phyloP scores from a whole-genome alignment of 2,888 invertebrate species.

The Idaea biselata region DNA sequence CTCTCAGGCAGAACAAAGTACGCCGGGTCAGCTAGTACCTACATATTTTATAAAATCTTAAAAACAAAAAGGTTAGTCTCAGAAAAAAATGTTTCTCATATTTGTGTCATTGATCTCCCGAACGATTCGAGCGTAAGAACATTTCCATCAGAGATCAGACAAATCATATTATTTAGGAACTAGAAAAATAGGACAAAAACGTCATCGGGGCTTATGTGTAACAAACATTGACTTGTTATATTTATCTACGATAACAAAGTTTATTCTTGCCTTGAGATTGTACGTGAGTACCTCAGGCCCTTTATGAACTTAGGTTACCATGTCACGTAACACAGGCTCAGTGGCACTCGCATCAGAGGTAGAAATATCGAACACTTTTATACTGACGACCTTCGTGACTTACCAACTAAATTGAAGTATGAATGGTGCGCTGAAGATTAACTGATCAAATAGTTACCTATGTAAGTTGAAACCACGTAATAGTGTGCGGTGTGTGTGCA shows the following conservation, averaged over 20 bases:
- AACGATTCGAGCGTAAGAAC: neutral
- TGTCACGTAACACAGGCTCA: constrained; percentile 47
- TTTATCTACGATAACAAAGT: constrained; percentile 17
- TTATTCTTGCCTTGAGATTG: constrained; percentile 37
- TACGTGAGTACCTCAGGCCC: constrained; percentile 39
- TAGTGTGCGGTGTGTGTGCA: too few species aligned
- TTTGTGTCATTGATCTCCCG: neutral
- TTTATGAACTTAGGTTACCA: constrained; percentile 52
- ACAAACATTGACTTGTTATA: neutral
- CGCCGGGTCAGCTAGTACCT: too few species aligned
- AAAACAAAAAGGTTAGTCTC: neutral
- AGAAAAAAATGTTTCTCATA: neutral
- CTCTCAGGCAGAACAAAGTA: too few species aligned
- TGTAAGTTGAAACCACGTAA: too few species aligned
- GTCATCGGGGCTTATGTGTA: constrained; percentile 22
- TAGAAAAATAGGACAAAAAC: constrained; percentile 23
- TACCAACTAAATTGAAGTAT: neutral
- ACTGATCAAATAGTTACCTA: neutral
- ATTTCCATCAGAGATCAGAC: constrained; percentile 10
- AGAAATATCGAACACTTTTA: constrained; percentile 27
- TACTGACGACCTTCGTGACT: constrained; percentile 1
- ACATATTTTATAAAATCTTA: neutral
- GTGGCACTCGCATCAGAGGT: constrained; percentile 41
- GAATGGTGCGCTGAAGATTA: neutral
- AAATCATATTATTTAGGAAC: constrained; percentile 11